Percentiles rank a stretch among this genome's conserved stretches.
phyloP scores from a whole-genome alignment of 1,140 invertebrate genomes.

The Xylocopa sonorina region DNA sequence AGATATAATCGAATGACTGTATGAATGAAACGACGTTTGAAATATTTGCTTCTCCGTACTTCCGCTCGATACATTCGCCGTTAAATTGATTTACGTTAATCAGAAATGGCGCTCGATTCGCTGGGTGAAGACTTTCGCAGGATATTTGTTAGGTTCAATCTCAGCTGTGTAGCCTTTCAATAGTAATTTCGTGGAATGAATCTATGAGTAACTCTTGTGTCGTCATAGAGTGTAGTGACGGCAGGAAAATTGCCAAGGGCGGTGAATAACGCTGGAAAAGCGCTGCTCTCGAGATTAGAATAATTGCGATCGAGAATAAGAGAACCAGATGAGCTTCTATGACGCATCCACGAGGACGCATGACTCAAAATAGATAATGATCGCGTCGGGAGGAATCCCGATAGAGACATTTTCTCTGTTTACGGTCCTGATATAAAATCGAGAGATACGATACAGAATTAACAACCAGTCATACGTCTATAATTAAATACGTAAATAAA shows the following conservation, averaged over 20 bases:
- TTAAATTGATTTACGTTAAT: not conserved
- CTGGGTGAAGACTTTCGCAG: not conserved
- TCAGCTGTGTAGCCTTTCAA: not conserved
- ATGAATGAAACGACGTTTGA: too few species aligned
- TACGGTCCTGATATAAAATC: not conserved
- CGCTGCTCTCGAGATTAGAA: not conserved
- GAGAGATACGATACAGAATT: not conserved
- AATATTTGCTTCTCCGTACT: too few species aligned
- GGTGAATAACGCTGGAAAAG: conserved; percentile 2
- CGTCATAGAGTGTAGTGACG: not conserved
- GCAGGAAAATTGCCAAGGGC: not conserved
- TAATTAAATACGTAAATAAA: not conserved
- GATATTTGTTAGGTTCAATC: not conserved
- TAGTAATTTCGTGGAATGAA: not conserved
- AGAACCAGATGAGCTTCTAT: conserved; percentile 17
- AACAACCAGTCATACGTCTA: not conserved
- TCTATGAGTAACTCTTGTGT: not conserved
- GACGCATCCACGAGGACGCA: conserved; percentile 15
- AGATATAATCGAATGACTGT: too few species aligned
- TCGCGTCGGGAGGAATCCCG: not conserved
- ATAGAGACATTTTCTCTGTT: not conserved
- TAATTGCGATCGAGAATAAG: conserved; percentile 9
- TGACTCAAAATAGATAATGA: conserved; percentile 34
- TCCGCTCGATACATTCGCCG: too few species aligned
- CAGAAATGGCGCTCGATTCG: not conserved